phyloP scores from a whole-genome alignment of 2,797 vertebrate genomes.

The Platyrinchus mystaceus region DNA sequence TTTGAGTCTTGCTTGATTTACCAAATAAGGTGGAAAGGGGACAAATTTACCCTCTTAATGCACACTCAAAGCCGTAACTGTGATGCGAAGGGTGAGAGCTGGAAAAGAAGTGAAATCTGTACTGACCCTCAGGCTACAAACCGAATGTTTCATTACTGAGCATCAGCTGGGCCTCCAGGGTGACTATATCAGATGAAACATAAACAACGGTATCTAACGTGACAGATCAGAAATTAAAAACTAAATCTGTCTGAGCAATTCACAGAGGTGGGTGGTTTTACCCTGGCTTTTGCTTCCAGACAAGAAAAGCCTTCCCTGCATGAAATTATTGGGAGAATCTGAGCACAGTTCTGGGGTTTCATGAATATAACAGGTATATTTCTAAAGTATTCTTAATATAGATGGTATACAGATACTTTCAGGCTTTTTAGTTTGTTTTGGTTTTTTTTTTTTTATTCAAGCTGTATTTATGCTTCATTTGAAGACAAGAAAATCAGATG shows the following conservation, averaged over 20 bases:
- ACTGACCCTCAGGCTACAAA: neutral
- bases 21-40: neutral
- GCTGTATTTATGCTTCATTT: neutral
- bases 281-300: neutral
- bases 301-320: neutral
- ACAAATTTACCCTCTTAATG: neutral
- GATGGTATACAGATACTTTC: neutral
- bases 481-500: neutral
- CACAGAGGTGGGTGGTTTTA: neutral
- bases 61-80: neutral
- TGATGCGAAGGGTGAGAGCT: neutral
- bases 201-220: neutral
- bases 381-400: neutral
- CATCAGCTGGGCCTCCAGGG: slow-evolving; percentile 1
- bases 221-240: slow-evolving; percentile 54
- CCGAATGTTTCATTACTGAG: neutral
- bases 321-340: neutral
- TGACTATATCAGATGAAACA: slow-evolving; percentile 7
- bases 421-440: neutral
- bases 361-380: neutral
- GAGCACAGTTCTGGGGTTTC: neutral
- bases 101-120: neutral
- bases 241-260: slow-evolving; percentile 7
- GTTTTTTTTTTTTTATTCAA: neutral
- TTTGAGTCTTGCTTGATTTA: neutral